Percentiles rank a stretch among this genome's conserved stretches.
Evolutionary conservation across 2,888 invertebrate genomes (phyloP).

Genomic region (Phymatocera aterrima): DNA sequence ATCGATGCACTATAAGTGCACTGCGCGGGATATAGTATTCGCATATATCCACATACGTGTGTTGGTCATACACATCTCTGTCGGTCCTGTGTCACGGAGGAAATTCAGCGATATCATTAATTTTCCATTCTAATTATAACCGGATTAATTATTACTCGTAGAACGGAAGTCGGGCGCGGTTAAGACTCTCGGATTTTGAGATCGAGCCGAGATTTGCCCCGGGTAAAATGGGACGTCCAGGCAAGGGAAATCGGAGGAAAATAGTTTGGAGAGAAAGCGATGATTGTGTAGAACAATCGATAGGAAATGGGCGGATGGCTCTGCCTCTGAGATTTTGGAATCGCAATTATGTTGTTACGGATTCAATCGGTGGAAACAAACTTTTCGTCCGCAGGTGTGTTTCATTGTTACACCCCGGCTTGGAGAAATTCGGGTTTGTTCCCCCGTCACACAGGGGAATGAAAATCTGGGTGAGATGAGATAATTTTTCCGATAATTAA

Average conservation of each 20-base stretch:
- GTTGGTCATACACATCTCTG: too few relatives aligned
- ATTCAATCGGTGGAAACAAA: conserved; percentile 12
- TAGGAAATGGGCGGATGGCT: too few relatives aligned
- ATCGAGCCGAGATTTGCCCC: not conserved
- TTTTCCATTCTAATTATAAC: not conserved
- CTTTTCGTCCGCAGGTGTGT: conserved; percentile 9
- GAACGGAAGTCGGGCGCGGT: not conserved
- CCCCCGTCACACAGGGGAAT: not conserved
- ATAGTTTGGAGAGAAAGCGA: too few relatives aligned
- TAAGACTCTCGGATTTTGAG: not conserved
- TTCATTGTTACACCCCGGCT: conserved; percentile 12
- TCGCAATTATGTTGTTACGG: too few relatives aligned
- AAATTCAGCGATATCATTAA: not conserved
- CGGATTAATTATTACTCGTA: not conserved
- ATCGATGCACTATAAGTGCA: conserved; percentile 21
- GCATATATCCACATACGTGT: not conserved
- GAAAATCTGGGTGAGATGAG: not conserved
- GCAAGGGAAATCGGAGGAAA: not conserved
- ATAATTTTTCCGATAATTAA: conserved; percentile 10
- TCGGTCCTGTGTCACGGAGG: not conserved
- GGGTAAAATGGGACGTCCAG: not conserved
- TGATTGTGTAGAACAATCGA: too few relatives aligned
- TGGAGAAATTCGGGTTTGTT: not conserved
- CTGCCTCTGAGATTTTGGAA: not conserved
- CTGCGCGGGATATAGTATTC: not conserved